Evolutionary conservation across 2,797 vertebrate genomes (phyloP).

Genomic region (Morelia viridis): DNA sequence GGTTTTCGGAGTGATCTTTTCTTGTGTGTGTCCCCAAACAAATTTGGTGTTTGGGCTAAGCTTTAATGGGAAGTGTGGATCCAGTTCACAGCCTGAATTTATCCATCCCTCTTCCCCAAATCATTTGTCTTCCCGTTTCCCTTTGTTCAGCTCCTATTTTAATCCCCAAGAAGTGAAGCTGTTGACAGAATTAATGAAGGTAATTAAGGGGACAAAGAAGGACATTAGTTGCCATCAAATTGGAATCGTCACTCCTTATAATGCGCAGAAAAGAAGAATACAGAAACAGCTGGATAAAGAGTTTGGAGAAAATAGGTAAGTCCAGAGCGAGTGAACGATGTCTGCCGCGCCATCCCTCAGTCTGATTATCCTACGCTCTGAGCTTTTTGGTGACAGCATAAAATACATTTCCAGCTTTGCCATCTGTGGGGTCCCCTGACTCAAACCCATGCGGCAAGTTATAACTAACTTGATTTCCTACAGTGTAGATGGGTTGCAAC

Average conservation of each 20-base stretch:
- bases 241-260: constrained; percentile 87
- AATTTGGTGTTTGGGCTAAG: not conserved
- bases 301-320: constrained; percentile 71
- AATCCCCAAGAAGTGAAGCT: constrained; percentile 82
- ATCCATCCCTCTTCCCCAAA: not conserved
- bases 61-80: not conserved
- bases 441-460: too few relatives aligned
- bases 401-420: not conserved
- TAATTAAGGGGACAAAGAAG: constrained; percentile 74
- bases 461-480: too few relatives aligned
- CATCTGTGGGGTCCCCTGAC: too few relatives aligned
- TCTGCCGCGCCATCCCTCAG: not conserved
- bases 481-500: not conserved
- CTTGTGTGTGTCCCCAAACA: not conserved
- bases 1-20: not conserved
- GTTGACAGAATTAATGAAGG: constrained; percentile 77
- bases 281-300: constrained; percentile 68
- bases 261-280: constrained; percentile 81
- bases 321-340: not conserved
- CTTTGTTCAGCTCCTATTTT: constrained; percentile 75
- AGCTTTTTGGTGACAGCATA: not conserved
- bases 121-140: constrained; percentile 4
- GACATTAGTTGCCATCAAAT: constrained; percentile 69
- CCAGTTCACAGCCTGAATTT: too few relatives aligned
- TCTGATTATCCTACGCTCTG: not conserved